Percentiles rank a stretch among this genome's conserved stretches.
Evolutionary conservation across 2,113 vertebrate species (phyloP).

Genomic region (Zonotrichia leucophrys): DNA sequence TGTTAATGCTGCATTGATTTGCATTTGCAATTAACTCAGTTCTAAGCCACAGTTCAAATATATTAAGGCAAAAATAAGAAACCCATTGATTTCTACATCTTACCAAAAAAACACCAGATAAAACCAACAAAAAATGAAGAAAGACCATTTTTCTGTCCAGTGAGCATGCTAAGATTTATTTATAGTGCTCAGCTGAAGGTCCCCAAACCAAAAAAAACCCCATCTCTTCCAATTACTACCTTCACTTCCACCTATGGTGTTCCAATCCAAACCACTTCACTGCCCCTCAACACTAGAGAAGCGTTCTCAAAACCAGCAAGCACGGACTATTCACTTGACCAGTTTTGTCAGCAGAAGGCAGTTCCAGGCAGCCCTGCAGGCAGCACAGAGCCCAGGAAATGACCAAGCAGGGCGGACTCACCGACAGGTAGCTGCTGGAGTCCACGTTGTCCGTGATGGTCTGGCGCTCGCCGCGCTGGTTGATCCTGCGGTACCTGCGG

Average conservation of each 20-base stretch:
- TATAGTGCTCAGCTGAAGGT: background rate
- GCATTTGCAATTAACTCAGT: background rate
- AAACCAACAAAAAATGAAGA: background rate
- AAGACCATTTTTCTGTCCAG: background rate
- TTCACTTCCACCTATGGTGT: background rate
- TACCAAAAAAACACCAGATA: background rate
- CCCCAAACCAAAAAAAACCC: background rate
- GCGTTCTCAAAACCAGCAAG: rapidly evolving
- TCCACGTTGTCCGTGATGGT: conserved; percentile 88
- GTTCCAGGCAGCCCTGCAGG: rapidly evolving
- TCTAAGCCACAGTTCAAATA: background rate
- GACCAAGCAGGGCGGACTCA: conserved; percentile 63
- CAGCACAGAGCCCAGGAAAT: rapidly evolving
- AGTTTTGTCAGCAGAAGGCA: background rate
- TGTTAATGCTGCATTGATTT: background rate
- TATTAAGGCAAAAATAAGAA: background rate
- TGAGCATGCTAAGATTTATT: background rate
- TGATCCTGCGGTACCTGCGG: conserved; percentile 86
- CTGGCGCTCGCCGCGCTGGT: conserved; percentile 86
- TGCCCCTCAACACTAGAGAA: background rate
- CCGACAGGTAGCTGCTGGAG: conserved; percentile 75
- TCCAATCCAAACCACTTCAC: background rate
- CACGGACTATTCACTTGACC: rapidly evolving
- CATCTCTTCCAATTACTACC: background rate
- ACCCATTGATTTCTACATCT: background rate